A percentile compares a stretch with the other conserved stretches of the same genome.
Evolutionary conservation across 1,140 invertebrate genomes (phyloP).

Genomic region (Antheraea mylitta): DNA sequence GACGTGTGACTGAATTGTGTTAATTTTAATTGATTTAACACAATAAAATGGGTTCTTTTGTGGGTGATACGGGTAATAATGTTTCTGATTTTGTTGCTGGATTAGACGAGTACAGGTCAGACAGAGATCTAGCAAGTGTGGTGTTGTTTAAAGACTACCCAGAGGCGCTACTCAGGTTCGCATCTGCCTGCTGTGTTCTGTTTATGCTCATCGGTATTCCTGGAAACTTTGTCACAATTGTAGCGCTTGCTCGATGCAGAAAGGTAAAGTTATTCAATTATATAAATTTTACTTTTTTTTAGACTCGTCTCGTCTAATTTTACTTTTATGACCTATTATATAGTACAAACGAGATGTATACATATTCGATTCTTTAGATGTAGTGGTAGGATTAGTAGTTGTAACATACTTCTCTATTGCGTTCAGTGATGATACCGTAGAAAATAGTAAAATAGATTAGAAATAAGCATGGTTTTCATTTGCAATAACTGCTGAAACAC

Average conservation of each 20-base stretch:
- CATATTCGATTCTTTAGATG: too few relatives aligned
- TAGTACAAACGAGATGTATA: too few relatives aligned
- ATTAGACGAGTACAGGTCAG: slow-evolving; percentile 31
- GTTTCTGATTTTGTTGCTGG: slow-evolving; percentile 22
- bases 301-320: too few relatives aligned
- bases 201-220: slow-evolving; percentile 90
- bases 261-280: slow-evolving; percentile 80
- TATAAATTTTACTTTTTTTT: not conserved
- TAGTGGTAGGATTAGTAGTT: too few relatives aligned
- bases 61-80: not conserved
- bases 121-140: slow-evolving; percentile 49
- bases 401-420: too few relatives aligned
- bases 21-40: slow-evolving; percentile 3
- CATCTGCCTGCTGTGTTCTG: slow-evolving; percentile 84
- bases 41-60: slow-evolving; percentile 5
- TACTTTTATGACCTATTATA: too few relatives aligned
- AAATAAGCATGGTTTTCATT: too few relatives aligned
- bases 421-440: too few relatives aligned
- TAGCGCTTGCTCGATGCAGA: slow-evolving; percentile 86
- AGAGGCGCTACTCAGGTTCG: slow-evolving; percentile 83
- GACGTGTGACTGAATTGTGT: slow-evolving; percentile 21
- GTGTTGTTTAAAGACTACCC: slow-evolving; percentile 86
- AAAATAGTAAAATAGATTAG: too few relatives aligned
- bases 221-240: slow-evolving; percentile 88
- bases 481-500: too few relatives aligned